A percentile compares a stretch with the other conserved stretches of the same genome.
These are phyloP conservation scores for Elachura formosa DNA, from an alignment of 2,113 vertebrate species.

Conservation along the genomic window DNA sequence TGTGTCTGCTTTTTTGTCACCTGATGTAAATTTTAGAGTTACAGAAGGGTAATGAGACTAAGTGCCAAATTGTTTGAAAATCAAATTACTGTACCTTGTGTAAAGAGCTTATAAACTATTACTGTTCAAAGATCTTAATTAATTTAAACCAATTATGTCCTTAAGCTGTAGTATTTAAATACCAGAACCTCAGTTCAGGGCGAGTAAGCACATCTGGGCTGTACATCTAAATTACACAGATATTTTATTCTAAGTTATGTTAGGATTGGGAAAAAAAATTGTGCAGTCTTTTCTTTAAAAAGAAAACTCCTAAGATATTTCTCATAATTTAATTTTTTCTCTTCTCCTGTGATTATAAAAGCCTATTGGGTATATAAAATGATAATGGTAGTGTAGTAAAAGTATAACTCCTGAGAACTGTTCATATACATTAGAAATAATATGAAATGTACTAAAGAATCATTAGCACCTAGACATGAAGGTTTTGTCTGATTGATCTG, in stretches of 20 bases:
- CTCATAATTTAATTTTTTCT: background rate
- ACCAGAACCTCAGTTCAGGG: background rate
- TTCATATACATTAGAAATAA: background rate
- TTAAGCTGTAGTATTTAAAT: conserved; percentile 1
- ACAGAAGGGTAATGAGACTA: conserved; percentile 10
- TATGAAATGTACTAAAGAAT: background rate
- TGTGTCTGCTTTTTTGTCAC: background rate
- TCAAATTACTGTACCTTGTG: background rate
- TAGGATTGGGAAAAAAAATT: background rate
- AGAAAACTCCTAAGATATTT: background rate
- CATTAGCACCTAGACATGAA: background rate
- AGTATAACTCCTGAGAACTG: background rate
- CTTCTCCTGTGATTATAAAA: background rate
- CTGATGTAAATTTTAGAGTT: background rate
- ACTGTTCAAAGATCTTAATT: background rate
- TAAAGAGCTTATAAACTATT: background rate
- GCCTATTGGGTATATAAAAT: background rate
- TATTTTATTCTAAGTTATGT: background rate
- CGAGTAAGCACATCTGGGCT: background rate
- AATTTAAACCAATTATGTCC: background rate
- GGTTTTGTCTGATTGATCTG: background rate
- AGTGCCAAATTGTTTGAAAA: conserved; percentile 4
- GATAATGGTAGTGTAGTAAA: background rate
- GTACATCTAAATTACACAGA: background rate
- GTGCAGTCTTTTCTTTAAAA: conserved; percentile 1